Percentiles rank a stretch among this genome's conserved stretches.
These are phyloP conservation scores for Centruroides sculpturatus DNA, from an alignment of 1,140 invertebrate genomes.

Conservation along the genomic window DNA sequence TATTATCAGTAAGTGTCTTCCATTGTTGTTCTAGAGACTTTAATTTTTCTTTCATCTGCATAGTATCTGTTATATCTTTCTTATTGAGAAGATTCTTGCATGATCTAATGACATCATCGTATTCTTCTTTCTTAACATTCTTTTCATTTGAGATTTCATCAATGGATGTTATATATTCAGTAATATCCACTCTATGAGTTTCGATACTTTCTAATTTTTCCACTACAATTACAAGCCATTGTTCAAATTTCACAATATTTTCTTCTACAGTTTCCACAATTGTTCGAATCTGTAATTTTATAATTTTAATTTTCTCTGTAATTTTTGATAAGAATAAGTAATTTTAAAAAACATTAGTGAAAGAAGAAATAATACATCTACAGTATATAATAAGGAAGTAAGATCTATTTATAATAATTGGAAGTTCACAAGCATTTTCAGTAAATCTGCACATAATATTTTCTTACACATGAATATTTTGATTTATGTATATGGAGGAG, in stretches of 20 bases:
- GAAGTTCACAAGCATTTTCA: too few species aligned
- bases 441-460: too few species aligned
- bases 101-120: conserved; percentile 60
- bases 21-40: conserved; percentile 61
- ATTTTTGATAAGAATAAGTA: too few species aligned
- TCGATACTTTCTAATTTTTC: conserved; percentile 62
- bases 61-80: conserved; percentile 76
- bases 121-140: conserved; percentile 39
- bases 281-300: not conserved
- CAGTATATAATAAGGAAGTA: too few species aligned
- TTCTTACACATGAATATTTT: too few species aligned
- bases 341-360: too few species aligned
- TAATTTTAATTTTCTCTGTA: too few species aligned
- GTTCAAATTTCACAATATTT: conserved; percentile 22
- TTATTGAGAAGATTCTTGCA: conserved; percentile 69
- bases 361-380: too few species aligned
- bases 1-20: conserved; percentile 57
- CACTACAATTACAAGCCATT: conserved; percentile 39
- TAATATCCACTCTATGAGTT: conserved; percentile 39
- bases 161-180: conserved; percentile 51
- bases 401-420: too few species aligned
- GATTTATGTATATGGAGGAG: too few species aligned
- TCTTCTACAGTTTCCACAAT: conserved; percentile 21
- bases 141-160: conserved; percentile 33
- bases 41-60: conserved; percentile 63